A percentile compares a stretch with the other conserved stretches of the same genome.
Evolutionary conservation across 2,888 invertebrate species (phyloP).

Genomic region (Megalurothrips usitatus): DNA sequence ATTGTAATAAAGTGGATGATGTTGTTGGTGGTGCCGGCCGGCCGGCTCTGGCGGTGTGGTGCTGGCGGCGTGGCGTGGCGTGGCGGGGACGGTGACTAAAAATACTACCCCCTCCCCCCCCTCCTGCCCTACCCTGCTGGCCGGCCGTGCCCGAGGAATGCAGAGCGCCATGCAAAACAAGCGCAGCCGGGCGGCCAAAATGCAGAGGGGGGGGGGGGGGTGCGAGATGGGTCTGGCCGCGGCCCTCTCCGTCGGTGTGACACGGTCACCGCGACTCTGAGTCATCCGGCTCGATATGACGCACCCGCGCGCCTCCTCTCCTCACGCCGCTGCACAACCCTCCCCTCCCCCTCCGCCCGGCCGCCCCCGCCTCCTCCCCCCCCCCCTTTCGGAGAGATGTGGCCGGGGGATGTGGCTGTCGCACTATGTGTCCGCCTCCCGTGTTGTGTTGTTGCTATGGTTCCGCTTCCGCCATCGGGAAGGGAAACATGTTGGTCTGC

Average conservation of each 20-base stretch:
- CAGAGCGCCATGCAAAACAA: slow-evolving; percentile 9
- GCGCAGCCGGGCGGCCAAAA: background rate
- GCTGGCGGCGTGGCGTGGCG: background rate
- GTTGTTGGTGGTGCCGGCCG: background rate
- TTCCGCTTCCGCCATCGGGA: too few species aligned
- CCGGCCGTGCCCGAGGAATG: slow-evolving; percentile 3
- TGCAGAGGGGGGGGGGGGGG: background rate
- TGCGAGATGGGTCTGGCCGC: too few species aligned
- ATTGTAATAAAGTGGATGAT: slow-evolving; percentile 7
- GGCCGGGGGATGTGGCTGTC: background rate
- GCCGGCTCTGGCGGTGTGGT: background rate
- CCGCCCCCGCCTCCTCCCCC: background rate
- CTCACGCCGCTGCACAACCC: background rate
- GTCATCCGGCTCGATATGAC: too few species aligned
- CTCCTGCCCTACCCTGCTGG: background rate
- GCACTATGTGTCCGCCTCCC: background rate
- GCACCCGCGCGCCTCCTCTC: background rate
- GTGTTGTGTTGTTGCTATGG: too few species aligned
- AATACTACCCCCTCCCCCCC: background rate
- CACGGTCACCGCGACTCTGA: too few species aligned
- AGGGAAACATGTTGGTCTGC: too few species aligned
- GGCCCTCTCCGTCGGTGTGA: too few species aligned
- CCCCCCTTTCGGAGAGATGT: background rate
- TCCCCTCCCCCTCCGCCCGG: background rate
- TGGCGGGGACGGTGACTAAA: background rate